Percentiles rank a stretch among this genome's conserved stretches.
These are phyloP conservation scores for Nanorana parkeri DNA, from an alignment of 2,113 vertebrate species.

Conservation along the genomic window DNA sequence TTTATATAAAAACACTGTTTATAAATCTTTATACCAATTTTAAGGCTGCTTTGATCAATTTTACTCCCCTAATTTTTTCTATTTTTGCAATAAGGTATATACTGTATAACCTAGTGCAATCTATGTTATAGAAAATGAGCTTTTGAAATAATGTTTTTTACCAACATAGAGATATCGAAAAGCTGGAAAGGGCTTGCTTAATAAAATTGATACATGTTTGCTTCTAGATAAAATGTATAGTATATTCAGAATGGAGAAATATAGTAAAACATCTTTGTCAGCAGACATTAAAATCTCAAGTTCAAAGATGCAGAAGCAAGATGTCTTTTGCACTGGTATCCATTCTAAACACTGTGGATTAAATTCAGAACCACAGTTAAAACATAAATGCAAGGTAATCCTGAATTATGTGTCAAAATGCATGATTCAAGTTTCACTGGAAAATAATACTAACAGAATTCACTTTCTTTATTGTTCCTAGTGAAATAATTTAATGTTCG, in stretches of 20 bases:
- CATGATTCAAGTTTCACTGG: slow-evolving; percentile 30
- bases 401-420: slow-evolving; percentile 23
- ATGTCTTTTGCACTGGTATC: slow-evolving; percentile 50
- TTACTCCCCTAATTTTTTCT: too few relatives aligned
- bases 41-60: too few relatives aligned
- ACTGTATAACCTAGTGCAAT: too few relatives aligned
- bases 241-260: slow-evolving; percentile 16
- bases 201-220: slow-evolving; percentile 48
- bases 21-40: too few relatives aligned
- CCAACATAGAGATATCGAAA: slow-evolving; percentile 7
- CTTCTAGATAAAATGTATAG: slow-evolving; percentile 39
- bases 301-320: slow-evolving; percentile 48
- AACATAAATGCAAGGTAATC: not conserved
- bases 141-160: slow-evolving; percentile 10
- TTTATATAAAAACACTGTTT: too few relatives aligned
- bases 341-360: slow-evolving; percentile 7
- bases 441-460: too few relatives aligned
- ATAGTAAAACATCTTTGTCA: slow-evolving; percentile 50
- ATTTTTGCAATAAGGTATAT: too few relatives aligned
- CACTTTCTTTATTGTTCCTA: too few relatives aligned
- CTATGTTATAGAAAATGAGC: slow-evolving; percentile 23
- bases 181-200: slow-evolving; percentile 1
- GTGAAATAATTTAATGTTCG: too few relatives aligned
- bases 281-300: slow-evolving; percentile 38
- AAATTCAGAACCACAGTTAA: slow-evolving; percentile 38